Percentiles rank a stretch among this genome's conserved stretches.
phyloP scores from a whole-genome alignment of 1,140 invertebrate species.

The Drosophila tani region DNA sequence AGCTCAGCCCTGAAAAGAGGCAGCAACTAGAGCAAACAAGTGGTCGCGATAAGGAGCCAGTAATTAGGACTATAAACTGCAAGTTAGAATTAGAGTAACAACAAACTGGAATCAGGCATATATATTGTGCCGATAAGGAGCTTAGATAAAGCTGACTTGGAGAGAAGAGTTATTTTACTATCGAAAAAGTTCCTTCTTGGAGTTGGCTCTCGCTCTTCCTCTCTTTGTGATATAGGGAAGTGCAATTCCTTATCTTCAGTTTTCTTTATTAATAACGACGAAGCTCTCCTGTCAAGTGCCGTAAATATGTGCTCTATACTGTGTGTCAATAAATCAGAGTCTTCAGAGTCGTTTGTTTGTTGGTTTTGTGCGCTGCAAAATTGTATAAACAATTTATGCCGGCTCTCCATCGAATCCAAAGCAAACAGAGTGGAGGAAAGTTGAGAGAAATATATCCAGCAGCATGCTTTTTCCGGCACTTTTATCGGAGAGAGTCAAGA shows the following conservation, averaged over 20 bases:
- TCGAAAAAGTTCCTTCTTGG: constrained; percentile 2
- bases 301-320: constrained; percentile 17
- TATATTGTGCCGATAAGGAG: constrained; percentile 26
- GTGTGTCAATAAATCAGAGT: constrained; percentile 19
- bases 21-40: constrained; percentile 37
- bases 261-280: constrained; percentile 17
- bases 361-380: constrained; percentile 6
- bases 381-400: constrained; percentile 35
- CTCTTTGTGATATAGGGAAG: neutral
- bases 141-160: constrained; percentile 9
- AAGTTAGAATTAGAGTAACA: constrained; percentile 57
- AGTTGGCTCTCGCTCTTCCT: constrained; percentile 5
- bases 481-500: constrained; percentile 13
- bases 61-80: constrained; percentile 60
- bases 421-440: constrained; percentile 15
- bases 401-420: constrained; percentile 12
- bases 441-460: neutral
- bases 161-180: neutral
- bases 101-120: constrained; percentile 25
- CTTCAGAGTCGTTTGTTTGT: constrained; percentile 16
- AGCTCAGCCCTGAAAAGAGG: constrained; percentile 20
- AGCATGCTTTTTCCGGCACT: constrained; percentile 9
- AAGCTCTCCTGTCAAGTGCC: constrained; percentile 28
- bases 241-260: constrained; percentile 2
- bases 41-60: constrained; percentile 35